Percentiles rank a stretch among this genome's conserved stretches.
Conservation (phyloP, 2,113 vertebrate species). For the Trogon surrucura region DNA sequence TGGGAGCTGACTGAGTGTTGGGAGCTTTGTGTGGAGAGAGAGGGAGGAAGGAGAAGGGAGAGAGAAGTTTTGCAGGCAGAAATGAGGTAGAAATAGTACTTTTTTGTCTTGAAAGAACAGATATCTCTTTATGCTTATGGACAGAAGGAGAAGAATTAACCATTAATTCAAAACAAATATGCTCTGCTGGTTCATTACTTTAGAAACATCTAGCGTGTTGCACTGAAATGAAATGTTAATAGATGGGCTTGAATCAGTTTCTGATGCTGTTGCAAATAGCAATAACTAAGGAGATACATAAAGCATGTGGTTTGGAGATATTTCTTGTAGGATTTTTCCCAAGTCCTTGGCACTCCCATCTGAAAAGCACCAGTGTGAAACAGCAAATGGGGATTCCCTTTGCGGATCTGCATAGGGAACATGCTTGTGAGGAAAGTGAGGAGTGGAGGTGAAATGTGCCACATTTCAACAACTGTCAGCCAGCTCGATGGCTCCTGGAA, state of each 20-base stretch:
- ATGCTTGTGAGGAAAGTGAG: background rate
- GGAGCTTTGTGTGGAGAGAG: background rate
- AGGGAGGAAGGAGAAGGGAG: background rate
- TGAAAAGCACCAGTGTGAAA: background rate
- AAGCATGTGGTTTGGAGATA: background rate
- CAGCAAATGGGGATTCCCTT: background rate
- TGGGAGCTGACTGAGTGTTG: background rate
- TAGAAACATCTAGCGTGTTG: background rate
- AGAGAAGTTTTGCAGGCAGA: background rate
- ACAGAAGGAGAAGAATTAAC: slow-evolving; percentile 10
- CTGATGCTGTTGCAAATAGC: background rate
- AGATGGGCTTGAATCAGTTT: background rate
- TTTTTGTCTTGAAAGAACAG: background rate
- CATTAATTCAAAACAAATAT: background rate
- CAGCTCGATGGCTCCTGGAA: background rate
- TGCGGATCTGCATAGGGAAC: background rate
- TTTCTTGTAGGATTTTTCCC: background rate
- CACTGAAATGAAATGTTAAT: background rate
- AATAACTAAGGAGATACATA: background rate
- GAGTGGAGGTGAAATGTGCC: background rate
- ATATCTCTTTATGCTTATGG: slow-evolving; percentile 1
- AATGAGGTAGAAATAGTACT: background rate
- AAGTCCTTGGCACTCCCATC: background rate
- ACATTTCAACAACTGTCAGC: background rate
- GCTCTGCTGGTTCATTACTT: slow-evolving; percentile 10